Base-by-base conservation (phyloP, 2,797 vertebrate genomes). In the Sternotherus odoratus region DNA sequence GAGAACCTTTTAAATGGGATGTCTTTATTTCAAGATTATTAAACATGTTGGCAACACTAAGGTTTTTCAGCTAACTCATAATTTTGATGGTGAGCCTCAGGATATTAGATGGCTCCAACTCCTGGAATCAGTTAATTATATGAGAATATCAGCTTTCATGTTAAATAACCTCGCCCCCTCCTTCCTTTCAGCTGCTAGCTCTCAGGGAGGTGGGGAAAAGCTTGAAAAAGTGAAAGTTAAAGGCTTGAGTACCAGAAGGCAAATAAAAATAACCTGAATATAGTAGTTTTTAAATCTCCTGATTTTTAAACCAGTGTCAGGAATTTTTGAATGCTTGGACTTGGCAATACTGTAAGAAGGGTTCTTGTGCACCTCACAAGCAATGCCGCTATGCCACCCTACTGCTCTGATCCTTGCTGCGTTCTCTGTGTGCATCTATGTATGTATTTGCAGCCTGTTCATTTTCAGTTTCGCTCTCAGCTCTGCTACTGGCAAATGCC, bases 401-500 rank as follows among this genome's bases (percentile, higher is more conserved):
- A 53, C 36, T 72, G 26, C 75, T 91, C 48, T 75, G 2, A 89
- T n/a, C 0, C 1, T 2, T 69, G 89, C 60, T 72, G 19, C 7
- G 1, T 66, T n/a, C 33, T 19, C 60, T 63, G 33, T 63, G 33
- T n/a, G 33, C 17, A 36, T 66, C 5, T 66, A 8, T 63, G 2
- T 2, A 7, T 12, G 69, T 80, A 19, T 69, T 77, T 10, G 77
- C 54, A 50, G 77, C 19, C 0, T 0, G 3, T 0, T 39, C 2
- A n/a, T 85, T 93, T 94, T 94, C 0, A 0, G 12, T 97, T 96
- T 94, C 86, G 11, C 82, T 95, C 94, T 80, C 11, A 49, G 69
- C 80, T 75, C 4, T 75, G 43, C 8, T 69, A 17, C 24, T 74
- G 72, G 7, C 28, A 75, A 75, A 75, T 46, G 15, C 12, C 15